Evolutionary conservation across 2,888 invertebrate genomes (phyloP).

Genomic region (Ceramica pisi): DNA sequence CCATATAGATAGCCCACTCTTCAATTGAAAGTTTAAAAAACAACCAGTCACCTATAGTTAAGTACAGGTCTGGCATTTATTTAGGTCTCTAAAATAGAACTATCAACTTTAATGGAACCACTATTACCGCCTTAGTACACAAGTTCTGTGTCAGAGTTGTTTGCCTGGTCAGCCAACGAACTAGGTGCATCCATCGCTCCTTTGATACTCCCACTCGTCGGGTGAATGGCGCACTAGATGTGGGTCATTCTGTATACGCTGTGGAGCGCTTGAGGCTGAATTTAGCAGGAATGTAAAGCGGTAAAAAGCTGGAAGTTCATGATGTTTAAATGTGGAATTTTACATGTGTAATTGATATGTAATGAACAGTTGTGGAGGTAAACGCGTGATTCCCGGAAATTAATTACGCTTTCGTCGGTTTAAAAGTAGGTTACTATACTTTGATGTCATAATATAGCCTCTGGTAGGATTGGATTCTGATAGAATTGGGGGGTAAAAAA

Average conservation of each 20-base stretch:
- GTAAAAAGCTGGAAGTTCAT: slow-evolving; percentile 8
- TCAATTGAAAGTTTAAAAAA: not conserved
- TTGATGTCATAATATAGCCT: no score
- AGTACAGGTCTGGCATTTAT: not conserved
- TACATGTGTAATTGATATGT: not conserved
- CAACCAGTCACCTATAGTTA: not conserved
- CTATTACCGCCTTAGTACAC: not conserved
- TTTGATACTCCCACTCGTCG: slow-evolving; percentile 40
- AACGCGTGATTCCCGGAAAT: no score
- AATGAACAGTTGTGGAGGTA: not conserved
- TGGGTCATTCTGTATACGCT: slow-evolving; percentile 33
- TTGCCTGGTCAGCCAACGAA: slow-evolving; percentile 31
- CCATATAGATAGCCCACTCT: no score
- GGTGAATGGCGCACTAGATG: slow-evolving; percentile 28
- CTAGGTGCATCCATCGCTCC: slow-evolving; percentile 14
- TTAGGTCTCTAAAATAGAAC: not conserved
- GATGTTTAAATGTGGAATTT: not conserved
- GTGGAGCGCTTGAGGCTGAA: slow-evolving; percentile 11
- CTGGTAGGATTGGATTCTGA: no score
- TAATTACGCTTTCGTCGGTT: no score
- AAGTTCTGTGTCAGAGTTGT: slow-evolving; percentile 35
- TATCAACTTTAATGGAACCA: not conserved
- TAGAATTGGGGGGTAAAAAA: no score
- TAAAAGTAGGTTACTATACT: no score
- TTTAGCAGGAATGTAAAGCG: slow-evolving; percentile 4